Percentiles rank a stretch among this genome's conserved stretches.
These are phyloP conservation scores for Lophochroa leadbeateri DNA, from an alignment of 2,113 vertebrate genomes.

Conservation along the genomic window DNA sequence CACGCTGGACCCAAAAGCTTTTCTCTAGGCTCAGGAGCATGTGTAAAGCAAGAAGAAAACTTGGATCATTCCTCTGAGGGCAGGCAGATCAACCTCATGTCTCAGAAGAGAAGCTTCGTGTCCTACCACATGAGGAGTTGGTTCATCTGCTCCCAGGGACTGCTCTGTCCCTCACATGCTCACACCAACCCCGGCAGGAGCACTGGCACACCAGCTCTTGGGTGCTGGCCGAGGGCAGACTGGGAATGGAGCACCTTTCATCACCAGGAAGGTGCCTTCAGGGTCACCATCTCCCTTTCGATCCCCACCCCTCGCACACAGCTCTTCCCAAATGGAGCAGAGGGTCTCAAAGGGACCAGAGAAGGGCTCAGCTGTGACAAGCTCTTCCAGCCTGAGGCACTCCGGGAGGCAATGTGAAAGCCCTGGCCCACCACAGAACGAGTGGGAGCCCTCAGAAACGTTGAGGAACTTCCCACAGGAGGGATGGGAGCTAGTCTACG, in stretches of 20 bases:
- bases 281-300: neutral
- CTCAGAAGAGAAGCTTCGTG: neutral
- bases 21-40: neutral
- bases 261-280: neutral
- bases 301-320: neutral
- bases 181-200: neutral
- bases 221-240: neutral
- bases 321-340: neutral
- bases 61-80: neutral
- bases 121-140: fast-evolving
- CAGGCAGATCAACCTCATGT: fast-evolving
- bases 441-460: no score
- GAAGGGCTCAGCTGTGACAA: neutral
- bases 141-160: neutral
- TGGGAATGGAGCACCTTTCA: neutral
- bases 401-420: fast-evolving
- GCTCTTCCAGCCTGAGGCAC: neutral
- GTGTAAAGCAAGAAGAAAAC: neutral
- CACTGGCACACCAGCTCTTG: neutral
- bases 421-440: fast-evolving
- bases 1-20: fast-evolving
- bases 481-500: neutral
- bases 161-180: neutral
- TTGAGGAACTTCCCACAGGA: neutral
- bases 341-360: neutral